Base-by-base conservation (phyloP, 2,113 vertebrate genomes). In the Stegostoma tigrinum region DNA sequence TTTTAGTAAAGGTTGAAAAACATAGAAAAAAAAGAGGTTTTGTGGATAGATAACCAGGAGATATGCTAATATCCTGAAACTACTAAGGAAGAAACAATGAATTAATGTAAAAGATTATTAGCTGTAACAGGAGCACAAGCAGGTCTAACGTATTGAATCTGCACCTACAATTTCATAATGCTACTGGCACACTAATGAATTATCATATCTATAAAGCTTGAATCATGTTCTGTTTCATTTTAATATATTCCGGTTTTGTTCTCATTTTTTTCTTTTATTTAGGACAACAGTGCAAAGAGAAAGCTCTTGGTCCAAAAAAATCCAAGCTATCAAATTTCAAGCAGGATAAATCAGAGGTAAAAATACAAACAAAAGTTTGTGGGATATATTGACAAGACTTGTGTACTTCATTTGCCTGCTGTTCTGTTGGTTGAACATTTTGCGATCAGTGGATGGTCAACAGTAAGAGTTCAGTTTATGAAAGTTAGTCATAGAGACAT, bases 321-420 rank as follows among this genome's bases (percentile, higher is more conserved):
- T 93, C 55, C 89, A 91, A 91, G 6, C 15, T 61, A 64, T 91
- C 34, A 64, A 64, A 64, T 91, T 91, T 91, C 55, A 93, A 93
- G 23, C 61, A 42, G 61, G 4, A 23, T 6, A 38, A 93, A 93
- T 93, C 61, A 38, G 89, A 30, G 34, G 38, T n/a, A 55, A 55
- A 91, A 91, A n/a, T n/a, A 61, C n/a, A 61, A 90, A 55, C 34
- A 55, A 0, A 90, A 66, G 21, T 90, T 30, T n/a, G 38, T 66
- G 61, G 34, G 17, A 93, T 64, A 66, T 7, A 64, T 91, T 64
- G 89, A 17, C 7, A 66, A 66, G 55, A 93, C 55, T 17, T 90
- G 52, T 34, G 27, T 64, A 90, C 14, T 55, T 86, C 21, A 48
- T 6, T n/a, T 19, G 15, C n/a, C 4, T 27, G 4, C 64, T 64